Evolutionary conservation across 2,797 vertebrate genomes (phyloP).

Genomic region (Choloepus didactylus): DNA sequence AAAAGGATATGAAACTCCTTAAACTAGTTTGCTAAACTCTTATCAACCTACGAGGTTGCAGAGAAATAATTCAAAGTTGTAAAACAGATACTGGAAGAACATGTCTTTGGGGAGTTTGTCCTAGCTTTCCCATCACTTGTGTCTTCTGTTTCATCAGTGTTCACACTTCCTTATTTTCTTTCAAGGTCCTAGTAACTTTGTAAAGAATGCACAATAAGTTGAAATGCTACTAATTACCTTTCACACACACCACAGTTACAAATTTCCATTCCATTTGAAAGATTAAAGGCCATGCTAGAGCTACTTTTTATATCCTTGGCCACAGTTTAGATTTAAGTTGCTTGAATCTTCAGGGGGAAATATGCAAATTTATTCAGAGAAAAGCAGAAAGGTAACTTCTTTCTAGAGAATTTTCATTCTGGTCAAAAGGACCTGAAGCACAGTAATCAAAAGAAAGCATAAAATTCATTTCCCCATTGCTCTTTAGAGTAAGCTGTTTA

Average conservation of each 20-base stretch:
- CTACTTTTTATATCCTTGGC: not conserved
- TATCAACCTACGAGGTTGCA: conserved; percentile 35
- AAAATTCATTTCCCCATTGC: not conserved
- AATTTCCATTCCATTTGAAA: conserved; percentile 10
- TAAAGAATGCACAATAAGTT: not conserved
- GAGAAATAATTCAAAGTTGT: conserved; percentile 27
- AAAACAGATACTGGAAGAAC: conserved; percentile 30
- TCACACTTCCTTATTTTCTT: conserved; percentile 18
- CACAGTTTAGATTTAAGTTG: not conserved
- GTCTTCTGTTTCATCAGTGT: conserved; percentile 24
- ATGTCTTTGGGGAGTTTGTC: not conserved
- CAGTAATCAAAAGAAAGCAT: not conserved
- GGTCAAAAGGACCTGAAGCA: conserved; percentile 51
- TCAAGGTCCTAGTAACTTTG: not conserved
- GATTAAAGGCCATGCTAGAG: not conserved
- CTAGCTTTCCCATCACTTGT: conserved; percentile 34
- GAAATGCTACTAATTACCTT: not conserved
- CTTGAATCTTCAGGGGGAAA: not conserved
- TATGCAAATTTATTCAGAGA: not conserved
- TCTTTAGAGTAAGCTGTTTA: conserved; percentile 23
- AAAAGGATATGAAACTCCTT: conserved; percentile 45
- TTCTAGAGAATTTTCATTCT: not conserved
- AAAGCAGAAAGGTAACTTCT: not conserved
- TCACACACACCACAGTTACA: not conserved
- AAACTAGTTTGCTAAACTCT: conserved; percentile 5